These are phyloP conservation scores for Cheilosia vulpina DNA, from an alignment of 2,888 invertebrate species.

Conservation along the genomic window DNA sequence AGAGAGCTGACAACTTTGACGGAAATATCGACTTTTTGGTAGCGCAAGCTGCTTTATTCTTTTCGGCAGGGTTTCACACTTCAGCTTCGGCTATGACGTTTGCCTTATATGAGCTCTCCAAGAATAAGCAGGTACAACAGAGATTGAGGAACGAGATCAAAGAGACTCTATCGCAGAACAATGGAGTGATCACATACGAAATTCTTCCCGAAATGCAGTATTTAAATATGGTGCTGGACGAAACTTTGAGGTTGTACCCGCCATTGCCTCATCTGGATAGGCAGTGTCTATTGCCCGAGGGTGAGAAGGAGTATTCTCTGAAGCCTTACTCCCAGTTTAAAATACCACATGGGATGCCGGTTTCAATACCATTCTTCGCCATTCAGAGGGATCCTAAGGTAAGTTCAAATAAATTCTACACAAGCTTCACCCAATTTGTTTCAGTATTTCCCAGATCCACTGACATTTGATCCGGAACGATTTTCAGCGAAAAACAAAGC, in stretches of 20 bases:
- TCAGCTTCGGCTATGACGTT: slow-evolving; percentile 83
- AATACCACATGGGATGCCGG: slow-evolving; percentile 79
- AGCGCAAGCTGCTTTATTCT: slow-evolving; percentile 81
- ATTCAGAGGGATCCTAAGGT: slow-evolving; percentile 82
- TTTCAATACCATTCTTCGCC: slow-evolving; percentile 80
- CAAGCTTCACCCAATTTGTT: background rate
- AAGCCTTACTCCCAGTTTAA: slow-evolving; percentile 79
- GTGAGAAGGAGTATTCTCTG: slow-evolving; percentile 77
- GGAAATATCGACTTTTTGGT: slow-evolving; percentile 74
- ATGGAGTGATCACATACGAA: slow-evolving; percentile 83
- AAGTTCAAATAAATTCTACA: background rate
- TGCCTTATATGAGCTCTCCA: slow-evolving; percentile 82
- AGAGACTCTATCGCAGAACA: slow-evolving; percentile 79
- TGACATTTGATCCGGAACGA: slow-evolving; percentile 86
- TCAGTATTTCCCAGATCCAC: slow-evolving; percentile 84
- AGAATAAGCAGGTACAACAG: slow-evolving; percentile 82
- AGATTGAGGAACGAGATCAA: slow-evolving; percentile 83
- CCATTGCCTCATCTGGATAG: slow-evolving; percentile 82
- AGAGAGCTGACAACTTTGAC: slow-evolving; percentile 70
- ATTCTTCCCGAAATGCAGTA: slow-evolving; percentile 83
- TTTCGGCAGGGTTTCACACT: slow-evolving; percentile 82
- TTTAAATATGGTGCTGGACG: slow-evolving; percentile 83
- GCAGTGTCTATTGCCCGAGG: slow-evolving; percentile 78
- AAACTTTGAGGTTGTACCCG: slow-evolving; percentile 82
- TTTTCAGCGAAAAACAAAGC: slow-evolving; percentile 86